Evolutionary conservation across 1,140 invertebrate genomes (phyloP), one percentile per base, ranked within the genome.

Genomic region (Drosophila melanica): DNA sequence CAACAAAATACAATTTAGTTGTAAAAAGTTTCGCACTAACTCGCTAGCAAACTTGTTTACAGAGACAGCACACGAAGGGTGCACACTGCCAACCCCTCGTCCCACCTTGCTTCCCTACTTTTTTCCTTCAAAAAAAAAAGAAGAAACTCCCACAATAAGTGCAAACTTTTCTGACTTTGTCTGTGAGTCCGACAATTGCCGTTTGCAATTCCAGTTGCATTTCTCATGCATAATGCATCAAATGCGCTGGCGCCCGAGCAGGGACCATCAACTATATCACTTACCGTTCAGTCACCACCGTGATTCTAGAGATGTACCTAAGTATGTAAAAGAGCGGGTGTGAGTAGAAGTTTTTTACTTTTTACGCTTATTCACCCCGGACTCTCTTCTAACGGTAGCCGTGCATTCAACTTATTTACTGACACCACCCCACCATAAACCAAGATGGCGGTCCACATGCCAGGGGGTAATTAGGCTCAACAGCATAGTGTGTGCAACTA

Each of bases 181-280:
- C 66, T 54, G 58, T 20, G 14, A 39, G 58, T 51, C 64, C 57
- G 71, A 77, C 75, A 75, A 77, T 69, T 75, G 75, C 65, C 65
- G 50, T 59, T 65, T 44, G 59, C 70, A 53, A 53, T 74, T 62
- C 23, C 51, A 69, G 57, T 45, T 66, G 81, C 81, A 85, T 47
- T 75, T 65, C 74, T 87, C 84, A 82, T 86, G 82, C 75, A 86
- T 82, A 82, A 86, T 86, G 75, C 78, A 86, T 62, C 58, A 55
- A 57, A 44, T 55, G 11, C 45, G 27, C 37, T 58, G 54, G 37
- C 63, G 23, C 39, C 48, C 50, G 63, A 60, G 69, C 74, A 68
- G 68, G 18, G 63, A 48, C 64, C 42, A 75, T 70, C 58, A 85
- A 58, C 75, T 70, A 87, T 86, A 77, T 87, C 66, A 70, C 47